Conservation (phyloP, 2,797 vertebrate genomes). For the Sebastes wilsoni region DNA sequence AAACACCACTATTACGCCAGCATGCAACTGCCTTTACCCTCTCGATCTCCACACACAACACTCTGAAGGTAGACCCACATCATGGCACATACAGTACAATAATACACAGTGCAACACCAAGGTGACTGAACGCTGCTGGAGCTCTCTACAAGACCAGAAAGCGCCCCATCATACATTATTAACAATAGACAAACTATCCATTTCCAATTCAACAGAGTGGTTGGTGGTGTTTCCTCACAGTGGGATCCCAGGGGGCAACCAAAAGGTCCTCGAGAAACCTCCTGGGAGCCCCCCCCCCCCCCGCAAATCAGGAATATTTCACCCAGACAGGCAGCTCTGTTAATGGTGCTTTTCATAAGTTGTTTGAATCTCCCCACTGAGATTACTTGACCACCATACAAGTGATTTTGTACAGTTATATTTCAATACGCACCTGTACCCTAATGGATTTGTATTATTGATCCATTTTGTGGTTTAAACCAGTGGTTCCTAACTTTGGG, state of each 20-base stretch:
- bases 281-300: background rate
- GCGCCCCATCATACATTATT: conserved; percentile 62
- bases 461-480: background rate
- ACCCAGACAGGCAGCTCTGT: background rate
- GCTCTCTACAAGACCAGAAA: conserved; percentile 15
- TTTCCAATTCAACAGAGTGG: conserved; percentile 47
- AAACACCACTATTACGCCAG: conserved; percentile 53
- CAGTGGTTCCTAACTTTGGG: background rate
- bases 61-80: background rate
- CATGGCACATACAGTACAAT: background rate
- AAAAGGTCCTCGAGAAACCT: background rate
- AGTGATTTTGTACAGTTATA: background rate
- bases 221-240: conserved; percentile 6
- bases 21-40: background rate
- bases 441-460: background rate
- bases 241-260: background rate
- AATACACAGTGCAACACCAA: background rate
- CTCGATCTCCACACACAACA: conserved; percentile 15
- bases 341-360: background rate
- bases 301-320: background rate
- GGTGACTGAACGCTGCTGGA: background rate
- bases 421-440: background rate
- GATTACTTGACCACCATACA: background rate
- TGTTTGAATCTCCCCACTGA: background rate
- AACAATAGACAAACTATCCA: conserved; percentile 49